Base-by-base conservation (phyloP, 2,888 invertebrate genomes). In the Agapostemon virescens region DNA sequence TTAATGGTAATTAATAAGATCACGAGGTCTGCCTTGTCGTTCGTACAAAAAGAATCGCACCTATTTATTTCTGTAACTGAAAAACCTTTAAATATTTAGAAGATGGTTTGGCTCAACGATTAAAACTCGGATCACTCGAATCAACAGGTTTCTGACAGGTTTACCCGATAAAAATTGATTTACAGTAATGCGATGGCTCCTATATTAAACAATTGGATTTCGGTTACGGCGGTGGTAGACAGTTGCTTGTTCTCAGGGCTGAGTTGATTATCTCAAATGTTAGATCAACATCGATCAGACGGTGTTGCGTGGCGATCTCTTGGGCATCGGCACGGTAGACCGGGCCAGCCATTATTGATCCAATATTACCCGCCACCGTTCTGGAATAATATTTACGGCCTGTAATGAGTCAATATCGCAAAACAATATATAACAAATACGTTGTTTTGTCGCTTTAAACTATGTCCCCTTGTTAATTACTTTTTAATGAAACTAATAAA, bases 361-460 rank as follows among this genome's bases (percentile, higher is more conserved):
- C 58, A 66, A 79, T 79, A 79, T 73, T 55, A 69, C 45, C 36
- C 13, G n/a, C 40, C 45, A 30, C 20, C 33, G 23, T 26, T 30
- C 26, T 3, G n/a, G 55, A 73, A 80, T 69, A 80, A 80, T 79
- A 73, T 80, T 80, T 73, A 73, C 68, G 73, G 40, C 73, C 58
- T 33, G 30, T 78, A 80, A 69, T 73, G 73, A 73, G 73, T 69
- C 78, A 77, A 72, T 73, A 69, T 69, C 58, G 73, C 73, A 64
- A 49, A 73, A 69, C 49, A 69, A 73, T 79, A 69, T 69, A 69
- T 30, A 69, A 69, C 72, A 1, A 68, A 36, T 55, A 63, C 69
- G 38, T 52, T 23, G 52, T 66, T 78, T 40, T 13, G 67, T 55
- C 38, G 30, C 30, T 17, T 33, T 52, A 30, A 26, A 33, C 33